A percentile compares a stretch with the other conserved stretches of the same genome.
phyloP scores from a whole-genome alignment of 2,113 vertebrate species.

The Platysternon megacephalum region DNA sequence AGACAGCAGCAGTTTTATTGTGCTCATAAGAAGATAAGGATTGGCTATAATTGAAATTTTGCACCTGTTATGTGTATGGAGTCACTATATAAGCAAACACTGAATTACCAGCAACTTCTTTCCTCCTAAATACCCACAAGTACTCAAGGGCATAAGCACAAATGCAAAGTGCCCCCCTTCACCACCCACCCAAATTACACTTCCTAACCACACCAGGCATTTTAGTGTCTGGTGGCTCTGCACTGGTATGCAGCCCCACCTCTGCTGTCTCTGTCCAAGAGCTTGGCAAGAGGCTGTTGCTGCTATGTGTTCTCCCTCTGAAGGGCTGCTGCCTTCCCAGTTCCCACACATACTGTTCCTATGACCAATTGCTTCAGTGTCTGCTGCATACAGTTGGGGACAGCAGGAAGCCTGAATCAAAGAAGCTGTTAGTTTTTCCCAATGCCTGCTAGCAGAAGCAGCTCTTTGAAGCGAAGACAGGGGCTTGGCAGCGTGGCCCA shows the following conservation, averaged over 20 bases:
- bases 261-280: not conserved
- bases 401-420: not conserved
- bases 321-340: not conserved
- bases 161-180: not conserved
- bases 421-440: not conserved
- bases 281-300: not conserved
- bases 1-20: not conserved
- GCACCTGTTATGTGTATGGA: not conserved
- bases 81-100: rapidly evolving
- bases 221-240: too few species aligned
- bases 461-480: not conserved
- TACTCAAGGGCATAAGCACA: not conserved
- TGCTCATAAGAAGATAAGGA: not conserved
- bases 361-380: not conserved
- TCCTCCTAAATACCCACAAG: not conserved
- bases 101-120: not conserved
- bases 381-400: not conserved
- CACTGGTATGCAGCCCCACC: not conserved
- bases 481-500: not conserved
- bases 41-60: not conserved
- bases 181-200: not conserved
- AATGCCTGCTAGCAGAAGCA: not conserved
- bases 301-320: not conserved
- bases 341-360: not conserved
- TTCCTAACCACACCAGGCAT: not conserved